These are phyloP conservation scores for Dromiciops gliroides DNA, from an alignment of 2,113 vertebrate genomes.

Conservation along the genomic window DNA sequence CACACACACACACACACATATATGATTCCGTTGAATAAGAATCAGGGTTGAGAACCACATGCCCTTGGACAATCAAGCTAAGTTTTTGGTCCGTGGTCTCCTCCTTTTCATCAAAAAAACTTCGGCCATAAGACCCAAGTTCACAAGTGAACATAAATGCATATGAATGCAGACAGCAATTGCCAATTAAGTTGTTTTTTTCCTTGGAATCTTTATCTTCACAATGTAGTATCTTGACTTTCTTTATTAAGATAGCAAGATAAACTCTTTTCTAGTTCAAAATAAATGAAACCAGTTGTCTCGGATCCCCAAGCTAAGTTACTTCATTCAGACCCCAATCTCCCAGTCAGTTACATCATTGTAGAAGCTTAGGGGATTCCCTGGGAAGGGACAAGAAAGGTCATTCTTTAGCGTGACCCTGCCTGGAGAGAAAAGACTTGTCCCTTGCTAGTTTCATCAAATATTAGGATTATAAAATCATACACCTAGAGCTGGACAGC, in stretches of 20 bases:
- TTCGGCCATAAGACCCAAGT: background rate
- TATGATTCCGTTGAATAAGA: constrained; percentile 49
- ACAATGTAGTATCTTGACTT: background rate
- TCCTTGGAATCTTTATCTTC: background rate
- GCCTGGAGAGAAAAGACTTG: constrained; percentile 22
- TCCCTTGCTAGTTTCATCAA: background rate
- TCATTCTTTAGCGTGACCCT: background rate
- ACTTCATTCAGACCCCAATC: constrained; percentile 17
- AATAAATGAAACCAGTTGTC: background rate
- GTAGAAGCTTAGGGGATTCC: constrained; percentile 1
- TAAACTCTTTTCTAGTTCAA: background rate
- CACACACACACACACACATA: too few species aligned
- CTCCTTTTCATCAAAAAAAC: background rate
- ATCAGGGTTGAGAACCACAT: constrained; percentile 7
- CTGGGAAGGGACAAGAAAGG: background rate
- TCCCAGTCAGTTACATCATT: background rate
- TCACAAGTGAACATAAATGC: background rate
- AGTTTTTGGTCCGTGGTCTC: background rate
- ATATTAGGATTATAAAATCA: background rate
- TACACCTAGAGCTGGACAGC: background rate
- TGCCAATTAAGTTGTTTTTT: background rate
- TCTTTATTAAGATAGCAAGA: constrained; percentile 16
- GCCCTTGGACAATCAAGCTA: background rate
- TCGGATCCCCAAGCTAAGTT: constrained; percentile 9
- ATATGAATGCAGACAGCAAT: background rate